Base-by-base conservation (phyloP, 2,797 vertebrate species). In the Cryptoprocta ferox region DNA sequence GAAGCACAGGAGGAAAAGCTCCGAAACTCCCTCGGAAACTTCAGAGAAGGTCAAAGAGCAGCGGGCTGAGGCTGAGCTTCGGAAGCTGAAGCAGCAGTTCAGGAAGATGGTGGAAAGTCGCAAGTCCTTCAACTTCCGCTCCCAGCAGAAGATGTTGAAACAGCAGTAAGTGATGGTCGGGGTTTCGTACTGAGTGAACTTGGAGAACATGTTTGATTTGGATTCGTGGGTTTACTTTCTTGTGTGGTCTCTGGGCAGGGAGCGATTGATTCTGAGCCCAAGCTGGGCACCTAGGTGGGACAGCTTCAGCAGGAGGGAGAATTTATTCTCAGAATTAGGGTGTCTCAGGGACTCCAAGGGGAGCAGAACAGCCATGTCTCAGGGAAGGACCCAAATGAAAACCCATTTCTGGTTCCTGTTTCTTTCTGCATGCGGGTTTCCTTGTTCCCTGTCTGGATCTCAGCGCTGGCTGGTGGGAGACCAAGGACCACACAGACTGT, bases 141-240 rank as follows among this genome's bases (percentile, higher is more conserved):
- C 96, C 18, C 98, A 96, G 91, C 66, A 56, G 53, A 95, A 94
- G 0, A 94, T 98, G 2, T 39, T 11, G 12, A 94, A 91, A 11
- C 98, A 99, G 95, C 63, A 97, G 99, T 99, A 87, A 98, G 99
- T 98, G 82, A 39, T 8, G 48, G 35, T 48, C 35, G 0, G 53
- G n/a, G 26, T 0, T 80, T 30, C 24, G 24, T 15, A 3, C 19
- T 0, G 11, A 48, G 70, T 0, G n/a, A n/a, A 50, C 39, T 21
- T 15, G 66, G 80, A n/a, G 86, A n/a, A 15, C 18, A 48, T 35
- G 1, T 35, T 39, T 48, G 75, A 26, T 37, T 76, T 30, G 24
- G 75, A 26, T 53, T 73, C 68, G 4, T 0, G 45, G 32, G 16
- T 78, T 83, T 45, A 24, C 6, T 50, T 56, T 59, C 45, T 24